phyloP scores from a whole-genome alignment of 2,797 vertebrate species.

The Xenopus petersii region DNA sequence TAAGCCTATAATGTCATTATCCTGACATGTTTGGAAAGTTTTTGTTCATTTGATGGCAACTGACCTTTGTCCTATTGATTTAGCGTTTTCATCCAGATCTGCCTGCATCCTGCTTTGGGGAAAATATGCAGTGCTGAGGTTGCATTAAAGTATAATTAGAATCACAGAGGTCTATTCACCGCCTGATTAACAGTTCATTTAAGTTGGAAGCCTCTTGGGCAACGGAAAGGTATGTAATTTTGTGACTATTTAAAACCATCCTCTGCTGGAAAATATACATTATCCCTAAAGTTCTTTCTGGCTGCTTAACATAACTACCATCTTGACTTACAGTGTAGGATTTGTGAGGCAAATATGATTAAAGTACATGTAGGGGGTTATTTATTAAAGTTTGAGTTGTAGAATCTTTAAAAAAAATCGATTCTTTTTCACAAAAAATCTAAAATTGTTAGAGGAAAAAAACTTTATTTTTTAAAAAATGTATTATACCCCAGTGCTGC shows the following conservation, averaged over 20 bases:
- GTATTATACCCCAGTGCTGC: too few species aligned
- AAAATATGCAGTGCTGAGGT: conserved; percentile 15
- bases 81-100: conserved; percentile 12
- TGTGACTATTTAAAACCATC: neutral
- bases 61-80: conserved; percentile 27
- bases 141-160: conserved; percentile 32
- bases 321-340: too few species aligned
- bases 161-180: neutral
- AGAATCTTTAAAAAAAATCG: too few species aligned
- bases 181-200: conserved; percentile 15
- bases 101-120: conserved; percentile 7
- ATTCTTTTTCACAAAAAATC: too few species aligned
- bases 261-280: neutral
- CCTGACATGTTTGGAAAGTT: neutral
- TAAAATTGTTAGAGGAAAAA: too few species aligned
- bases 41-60: conserved; percentile 16
- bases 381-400: too few species aligned
- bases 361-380: too few species aligned
- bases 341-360: too few species aligned
- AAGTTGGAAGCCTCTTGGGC: neutral
- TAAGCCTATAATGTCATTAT: neutral
- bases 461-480: too few species aligned
- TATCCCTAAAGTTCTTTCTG: too few species aligned
- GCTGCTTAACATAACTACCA: too few species aligned
- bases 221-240: conserved; percentile 5